Evolutionary conservation across 2,797 vertebrate species (phyloP).

Genomic region (Rhabdomys pumilio): DNA sequence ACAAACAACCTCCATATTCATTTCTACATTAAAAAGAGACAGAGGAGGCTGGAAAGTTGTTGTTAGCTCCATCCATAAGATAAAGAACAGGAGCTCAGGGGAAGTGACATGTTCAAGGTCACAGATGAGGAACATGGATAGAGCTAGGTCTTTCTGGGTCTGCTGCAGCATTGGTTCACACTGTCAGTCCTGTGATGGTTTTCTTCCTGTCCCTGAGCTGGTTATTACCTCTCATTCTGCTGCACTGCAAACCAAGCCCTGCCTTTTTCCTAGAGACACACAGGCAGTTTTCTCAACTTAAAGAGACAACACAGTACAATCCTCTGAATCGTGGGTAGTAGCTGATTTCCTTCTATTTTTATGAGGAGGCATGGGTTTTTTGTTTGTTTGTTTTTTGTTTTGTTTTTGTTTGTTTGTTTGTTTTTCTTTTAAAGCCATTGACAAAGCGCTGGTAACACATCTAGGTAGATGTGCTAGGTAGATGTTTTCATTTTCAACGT

Average conservation of each 20-base stretch:
- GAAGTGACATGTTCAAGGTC: background rate
- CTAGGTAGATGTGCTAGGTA: background rate
- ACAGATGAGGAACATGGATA: accelerated
- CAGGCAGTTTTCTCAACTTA: background rate
- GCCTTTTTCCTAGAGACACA: background rate
- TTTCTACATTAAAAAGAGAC: background rate
- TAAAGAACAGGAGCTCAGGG: background rate
- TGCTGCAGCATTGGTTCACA: background rate
- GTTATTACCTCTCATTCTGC: background rate
- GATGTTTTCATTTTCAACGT: accelerated
- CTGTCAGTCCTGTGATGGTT: background rate
- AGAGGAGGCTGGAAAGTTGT: background rate
- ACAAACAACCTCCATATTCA: background rate
- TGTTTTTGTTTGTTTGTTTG: too few relatives aligned
- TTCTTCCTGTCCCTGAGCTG: accelerated
- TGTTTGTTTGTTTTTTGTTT: too few relatives aligned
- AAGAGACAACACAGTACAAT: accelerated
- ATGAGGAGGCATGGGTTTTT: background rate
- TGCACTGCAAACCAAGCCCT: background rate
- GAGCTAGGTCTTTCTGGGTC: too few relatives aligned
- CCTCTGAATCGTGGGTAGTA: background rate
- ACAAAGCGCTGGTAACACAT: background rate
- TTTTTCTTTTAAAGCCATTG: too few relatives aligned
- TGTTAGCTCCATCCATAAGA: background rate
- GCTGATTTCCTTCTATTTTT: background rate